phyloP scores from a whole-genome alignment of 2,888 invertebrate species.

The Drosophila nigricruria region DNA sequence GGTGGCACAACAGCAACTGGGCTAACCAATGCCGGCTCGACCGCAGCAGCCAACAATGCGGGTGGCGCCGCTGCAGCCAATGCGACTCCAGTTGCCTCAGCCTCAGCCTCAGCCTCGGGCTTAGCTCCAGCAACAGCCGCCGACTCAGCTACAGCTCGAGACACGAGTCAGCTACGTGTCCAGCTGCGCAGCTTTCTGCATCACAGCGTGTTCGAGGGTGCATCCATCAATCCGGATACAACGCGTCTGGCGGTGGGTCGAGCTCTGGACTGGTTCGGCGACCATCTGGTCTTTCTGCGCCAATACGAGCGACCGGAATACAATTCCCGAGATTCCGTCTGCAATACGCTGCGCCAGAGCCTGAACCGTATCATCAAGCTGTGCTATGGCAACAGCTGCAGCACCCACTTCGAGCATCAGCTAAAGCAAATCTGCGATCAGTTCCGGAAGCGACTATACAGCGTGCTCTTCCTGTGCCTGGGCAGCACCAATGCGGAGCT shows the following conservation, averaged over 20 bases:
- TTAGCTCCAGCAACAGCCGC: not conserved
- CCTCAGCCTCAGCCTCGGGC: not conserved
- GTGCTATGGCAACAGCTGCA: slow-evolving; percentile 45
- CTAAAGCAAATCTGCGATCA: slow-evolving; percentile 77
- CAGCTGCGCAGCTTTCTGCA: slow-evolving; percentile 79
- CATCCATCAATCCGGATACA: slow-evolving; percentile 77
- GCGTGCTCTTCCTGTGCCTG: slow-evolving; percentile 83
- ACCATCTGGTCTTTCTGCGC: slow-evolving; percentile 78
- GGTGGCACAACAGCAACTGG: slow-evolving; percentile 17
- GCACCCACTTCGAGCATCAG: slow-evolving; percentile 77
- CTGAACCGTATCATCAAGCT: slow-evolving; percentile 80
- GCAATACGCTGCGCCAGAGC: slow-evolving; percentile 80
- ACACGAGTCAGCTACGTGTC: slow-evolving; percentile 67
- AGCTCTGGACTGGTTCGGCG: slow-evolving; percentile 80
- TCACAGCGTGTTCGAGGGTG: slow-evolving; percentile 77
- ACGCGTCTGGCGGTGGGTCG: slow-evolving; percentile 78
- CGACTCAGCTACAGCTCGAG: not conserved
- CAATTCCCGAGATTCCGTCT: slow-evolving; percentile 83
- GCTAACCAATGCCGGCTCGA: slow-evolving; percentile 1
- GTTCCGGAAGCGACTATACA: slow-evolving; percentile 82
- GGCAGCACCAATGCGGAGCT: slow-evolving; percentile 82
- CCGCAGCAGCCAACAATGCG: slow-evolving; percentile 4
- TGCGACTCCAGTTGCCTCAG: not conserved
- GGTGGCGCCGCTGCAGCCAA: not conserved
- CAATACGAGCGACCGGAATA: slow-evolving; percentile 83